Evolutionary conservation across 2,888 invertebrate species (phyloP).

Genomic region (Catocala fraxini): DNA sequence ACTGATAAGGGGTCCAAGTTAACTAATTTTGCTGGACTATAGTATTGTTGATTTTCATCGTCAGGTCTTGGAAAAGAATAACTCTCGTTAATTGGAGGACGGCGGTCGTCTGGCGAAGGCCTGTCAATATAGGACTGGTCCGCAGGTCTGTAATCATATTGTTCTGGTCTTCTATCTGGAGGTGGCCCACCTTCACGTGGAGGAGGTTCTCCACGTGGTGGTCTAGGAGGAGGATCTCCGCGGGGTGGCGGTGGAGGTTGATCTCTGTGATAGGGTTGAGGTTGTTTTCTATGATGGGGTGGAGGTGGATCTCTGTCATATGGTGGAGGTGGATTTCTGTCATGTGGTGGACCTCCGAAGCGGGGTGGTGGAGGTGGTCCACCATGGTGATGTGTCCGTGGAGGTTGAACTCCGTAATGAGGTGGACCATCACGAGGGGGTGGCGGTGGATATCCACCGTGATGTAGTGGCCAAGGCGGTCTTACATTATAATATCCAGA

Average conservation of each 20-base stretch:
- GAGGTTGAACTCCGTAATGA: constrained; percentile 16
- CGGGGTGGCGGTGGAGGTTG: constrained; percentile 13
- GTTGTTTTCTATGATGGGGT: constrained; percentile 19
- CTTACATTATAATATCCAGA: background rate
- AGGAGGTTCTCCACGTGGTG: constrained; percentile 20
- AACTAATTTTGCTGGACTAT: no score
- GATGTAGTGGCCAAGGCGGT: constrained; percentile 25
- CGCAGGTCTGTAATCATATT: background rate
- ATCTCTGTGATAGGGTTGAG: background rate
- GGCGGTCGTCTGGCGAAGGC: background rate
- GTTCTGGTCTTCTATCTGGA: background rate
- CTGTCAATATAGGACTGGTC: background rate
- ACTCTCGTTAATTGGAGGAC: no score
- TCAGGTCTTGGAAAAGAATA: no score
- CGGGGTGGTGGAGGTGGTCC: constrained; percentile 17
- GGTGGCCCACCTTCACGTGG: constrained; percentile 5
- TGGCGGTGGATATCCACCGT: constrained; percentile 24
- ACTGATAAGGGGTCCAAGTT: no score
- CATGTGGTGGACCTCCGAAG: background rate
- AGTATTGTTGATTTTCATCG: no score
- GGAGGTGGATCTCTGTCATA: constrained; percentile 30
- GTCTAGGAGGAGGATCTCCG: constrained; percentile 28
- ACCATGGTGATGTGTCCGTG: constrained; percentile 20
- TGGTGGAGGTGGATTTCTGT: constrained; percentile 15
- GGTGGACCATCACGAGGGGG: constrained; percentile 18